Evolutionary conservation across 2,888 invertebrate species (phyloP).

Genomic region (Synergus japonicus): DNA sequence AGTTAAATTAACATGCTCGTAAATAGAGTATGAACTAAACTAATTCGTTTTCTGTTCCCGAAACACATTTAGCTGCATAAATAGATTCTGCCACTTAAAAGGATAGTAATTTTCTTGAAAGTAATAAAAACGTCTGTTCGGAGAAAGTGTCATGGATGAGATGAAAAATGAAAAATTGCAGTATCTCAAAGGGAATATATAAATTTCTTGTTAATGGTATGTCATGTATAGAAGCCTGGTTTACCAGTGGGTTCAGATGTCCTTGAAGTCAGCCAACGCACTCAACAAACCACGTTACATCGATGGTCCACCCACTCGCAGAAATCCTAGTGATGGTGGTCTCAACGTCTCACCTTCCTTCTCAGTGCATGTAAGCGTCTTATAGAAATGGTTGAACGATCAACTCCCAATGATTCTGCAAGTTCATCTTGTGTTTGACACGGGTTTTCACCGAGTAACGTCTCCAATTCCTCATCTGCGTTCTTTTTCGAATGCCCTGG

Average conservation of each 20-base stretch:
- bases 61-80: no score
- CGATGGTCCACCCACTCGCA: conserved; percentile 49
- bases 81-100: no score
- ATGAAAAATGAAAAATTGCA: neutral
- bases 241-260: conserved; percentile 44
- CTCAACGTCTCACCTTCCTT: conserved; percentile 51
- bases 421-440: no score
- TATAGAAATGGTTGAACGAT: neutral
- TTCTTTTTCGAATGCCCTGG: no score
- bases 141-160: conserved; percentile 2
- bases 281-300: conserved; percentile 47
- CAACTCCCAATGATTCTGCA: no score
- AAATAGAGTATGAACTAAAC: no score
- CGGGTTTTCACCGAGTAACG: no score
- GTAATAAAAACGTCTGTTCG: neutral
- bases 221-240: conserved; percentile 42
- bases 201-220: conserved; percentile 40
- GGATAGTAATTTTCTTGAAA: neutral
- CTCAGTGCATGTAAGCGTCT: neutral
- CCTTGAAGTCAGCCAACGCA: conserved; percentile 54
- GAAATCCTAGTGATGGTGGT: conserved; percentile 52
- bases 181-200: conserved; percentile 34
- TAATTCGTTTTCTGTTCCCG: no score
- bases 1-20: no score
- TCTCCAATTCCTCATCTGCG: no score